Evolutionary conservation across 1,140 invertebrate genomes (phyloP).

Genomic region (Melipona quadrifasciata): DNA sequence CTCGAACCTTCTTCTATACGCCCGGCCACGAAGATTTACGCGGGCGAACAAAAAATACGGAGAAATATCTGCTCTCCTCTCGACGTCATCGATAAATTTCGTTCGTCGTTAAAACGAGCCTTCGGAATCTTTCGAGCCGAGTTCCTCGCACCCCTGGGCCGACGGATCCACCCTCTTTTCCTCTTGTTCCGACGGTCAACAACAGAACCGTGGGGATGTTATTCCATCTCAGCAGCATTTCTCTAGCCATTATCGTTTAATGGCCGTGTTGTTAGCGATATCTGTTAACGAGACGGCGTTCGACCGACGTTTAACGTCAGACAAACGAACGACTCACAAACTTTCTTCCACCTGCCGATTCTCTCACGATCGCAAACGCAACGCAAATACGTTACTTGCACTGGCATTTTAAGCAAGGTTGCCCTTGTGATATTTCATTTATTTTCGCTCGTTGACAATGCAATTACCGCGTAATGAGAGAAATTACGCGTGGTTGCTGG

Average conservation of each 20-base stretch:
- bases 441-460: not conserved
- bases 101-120: not conserved
- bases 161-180: not conserved
- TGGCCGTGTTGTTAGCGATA: constrained; percentile 57
- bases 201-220: constrained; percentile 9
- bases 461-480: too few species aligned
- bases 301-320: constrained; percentile 23
- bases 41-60: not conserved
- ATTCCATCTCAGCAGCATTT: constrained; percentile 57
- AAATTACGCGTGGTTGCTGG: too few species aligned
- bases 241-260: constrained; percentile 57
- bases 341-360: not conserved
- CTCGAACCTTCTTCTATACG: too few species aligned
- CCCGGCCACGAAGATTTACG: not conserved
- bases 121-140: not conserved
- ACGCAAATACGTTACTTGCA: constrained; percentile 34
- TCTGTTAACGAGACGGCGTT: constrained; percentile 56
- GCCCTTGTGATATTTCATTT: constrained; percentile 21
- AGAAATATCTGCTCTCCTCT: not conserved
- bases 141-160: not conserved
- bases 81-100: constrained; percentile 4
- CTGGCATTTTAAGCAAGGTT: not conserved
- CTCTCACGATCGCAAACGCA: constrained; percentile 13
- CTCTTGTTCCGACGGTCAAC: not conserved
- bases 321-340: constrained; percentile 30